Evolutionary conservation across 2,888 invertebrate species (phyloP), one percentile per base, ranked within the genome.

Genomic region (Heliothis peltigera): DNA sequence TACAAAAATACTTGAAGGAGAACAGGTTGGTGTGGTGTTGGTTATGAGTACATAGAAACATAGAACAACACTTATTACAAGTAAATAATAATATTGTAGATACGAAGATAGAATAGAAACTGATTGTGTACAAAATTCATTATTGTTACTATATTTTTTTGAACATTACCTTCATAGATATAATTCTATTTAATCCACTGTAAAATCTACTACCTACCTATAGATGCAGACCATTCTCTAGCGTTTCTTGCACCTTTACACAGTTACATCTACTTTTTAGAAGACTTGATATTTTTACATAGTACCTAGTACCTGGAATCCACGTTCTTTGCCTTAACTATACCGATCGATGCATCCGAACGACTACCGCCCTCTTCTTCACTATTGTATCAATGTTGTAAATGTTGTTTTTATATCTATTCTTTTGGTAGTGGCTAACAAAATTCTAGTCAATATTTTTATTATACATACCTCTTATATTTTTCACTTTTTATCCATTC

Each of bases 331-430:
- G 81, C 81, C 83, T 84, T 68, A 85, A 87, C 84, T 86, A 83
- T 88, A 88, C 84, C 86, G 88, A 86, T 87, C 87, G 89, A 87
- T 92, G 92, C 91, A 92, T 91, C 91, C 89, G 89, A 91, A 87
- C 85, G 87, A 90, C 92, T 94, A 92, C 94, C 94, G 94, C 94
- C 94, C 93, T 92, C 87, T 91, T 93, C 92, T 92, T 93, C 92
- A 94, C 94, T 95, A 94, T 94, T 94, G 94, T 94, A 92, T 94
- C 93, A 94, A 93, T 94, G 95, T 95, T 92, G 91, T 93, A 87
- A 87, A 86, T 89, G 84, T 88, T 77, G 69, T 77, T 71, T 79
- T 75, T 81, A 66, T 62, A 58, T 74, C 55, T 79, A 51, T 72
- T 68, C 39, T 63, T 73, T 80, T 81, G 71, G 77, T 81, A 81